Evolutionary conservation across 2,888 invertebrate genomes (phyloP).

Genomic region (Hyalella azteca): DNA sequence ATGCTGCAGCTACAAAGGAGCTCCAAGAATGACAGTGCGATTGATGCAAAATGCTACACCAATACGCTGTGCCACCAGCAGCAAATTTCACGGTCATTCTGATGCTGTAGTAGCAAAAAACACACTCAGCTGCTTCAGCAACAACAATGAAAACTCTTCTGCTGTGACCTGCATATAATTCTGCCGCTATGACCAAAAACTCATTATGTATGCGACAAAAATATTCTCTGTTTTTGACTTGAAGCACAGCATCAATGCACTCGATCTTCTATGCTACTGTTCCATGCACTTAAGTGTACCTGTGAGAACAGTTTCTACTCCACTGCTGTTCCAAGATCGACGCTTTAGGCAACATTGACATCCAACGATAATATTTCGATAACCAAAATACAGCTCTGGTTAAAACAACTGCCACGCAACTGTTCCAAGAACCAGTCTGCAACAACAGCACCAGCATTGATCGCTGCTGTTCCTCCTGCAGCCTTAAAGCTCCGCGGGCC

Average conservation of each 20-base stretch:
- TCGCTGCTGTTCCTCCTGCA: background rate
- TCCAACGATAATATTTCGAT: background rate
- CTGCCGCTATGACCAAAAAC: no score
- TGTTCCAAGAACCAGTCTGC: background rate
- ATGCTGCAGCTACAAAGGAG: no score
- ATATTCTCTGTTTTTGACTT: no score
- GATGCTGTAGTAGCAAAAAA: no score
- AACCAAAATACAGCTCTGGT: background rate
- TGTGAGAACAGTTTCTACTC: background rate
- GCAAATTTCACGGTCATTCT: no score
- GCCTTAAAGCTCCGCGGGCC: conserved; percentile 25
- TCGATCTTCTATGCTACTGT: background rate
- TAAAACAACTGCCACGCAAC: background rate
- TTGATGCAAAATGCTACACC: no score
- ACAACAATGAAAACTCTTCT: no score
- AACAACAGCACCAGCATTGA: background rate
- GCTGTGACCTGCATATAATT: no score
- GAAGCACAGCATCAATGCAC: background rate
- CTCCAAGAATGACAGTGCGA: no score
- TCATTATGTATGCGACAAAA: no score
- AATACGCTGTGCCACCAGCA: no score
- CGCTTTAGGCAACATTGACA: background rate
- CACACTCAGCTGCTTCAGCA: no score
- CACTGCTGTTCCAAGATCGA: background rate
- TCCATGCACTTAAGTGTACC: background rate